Conservation (phyloP, 2,113 vertebrate genomes). For the Hystrix cristata region DNA sequence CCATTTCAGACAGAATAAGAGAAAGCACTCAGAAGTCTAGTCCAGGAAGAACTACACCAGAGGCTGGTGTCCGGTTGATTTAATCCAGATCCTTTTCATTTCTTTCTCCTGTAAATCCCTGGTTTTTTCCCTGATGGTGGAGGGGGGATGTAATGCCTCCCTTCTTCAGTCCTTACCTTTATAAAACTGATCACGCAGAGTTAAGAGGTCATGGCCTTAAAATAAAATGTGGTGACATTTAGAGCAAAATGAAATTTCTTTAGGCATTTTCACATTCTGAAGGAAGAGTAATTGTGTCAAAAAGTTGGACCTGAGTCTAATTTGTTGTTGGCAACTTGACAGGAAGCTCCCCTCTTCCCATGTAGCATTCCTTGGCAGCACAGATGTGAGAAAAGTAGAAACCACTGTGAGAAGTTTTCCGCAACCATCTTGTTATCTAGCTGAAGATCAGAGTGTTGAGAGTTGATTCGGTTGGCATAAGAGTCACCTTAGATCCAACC, state of each 20-base stretch:
- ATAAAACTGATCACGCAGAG: background rate
- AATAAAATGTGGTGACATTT: conserved; percentile 62
- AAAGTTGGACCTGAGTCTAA: background rate
- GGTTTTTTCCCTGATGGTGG: background rate
- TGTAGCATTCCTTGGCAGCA: background rate
- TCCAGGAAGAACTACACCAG: background rate
- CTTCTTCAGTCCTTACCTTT: background rate
- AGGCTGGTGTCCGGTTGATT: background rate
- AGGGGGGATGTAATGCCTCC: background rate
- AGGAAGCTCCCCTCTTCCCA: background rate
- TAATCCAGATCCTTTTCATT: background rate
- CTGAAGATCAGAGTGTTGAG: conserved; percentile 16
- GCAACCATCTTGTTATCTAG: conserved; percentile 7
- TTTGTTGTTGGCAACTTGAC: background rate
- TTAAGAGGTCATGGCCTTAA: conserved; percentile 52
- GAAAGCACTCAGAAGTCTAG: background rate
- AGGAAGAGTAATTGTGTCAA: conserved; percentile 27
- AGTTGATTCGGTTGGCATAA: conserved; percentile 60
- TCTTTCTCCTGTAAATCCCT: background rate
- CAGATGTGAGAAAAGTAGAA: background rate
- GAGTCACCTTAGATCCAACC: conserved; percentile 55
- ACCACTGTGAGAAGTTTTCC: background rate
- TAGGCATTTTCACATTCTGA: conserved; percentile 15
- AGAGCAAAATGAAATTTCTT: conserved; percentile 31
- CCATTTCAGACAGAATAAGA: background rate